Evolutionary conservation across 37 sponge, comb jelly and placozoan genomes (phyloP), one percentile per base, ranked within the genome.

Genomic region (Ephydatia muelleri): DNA sequence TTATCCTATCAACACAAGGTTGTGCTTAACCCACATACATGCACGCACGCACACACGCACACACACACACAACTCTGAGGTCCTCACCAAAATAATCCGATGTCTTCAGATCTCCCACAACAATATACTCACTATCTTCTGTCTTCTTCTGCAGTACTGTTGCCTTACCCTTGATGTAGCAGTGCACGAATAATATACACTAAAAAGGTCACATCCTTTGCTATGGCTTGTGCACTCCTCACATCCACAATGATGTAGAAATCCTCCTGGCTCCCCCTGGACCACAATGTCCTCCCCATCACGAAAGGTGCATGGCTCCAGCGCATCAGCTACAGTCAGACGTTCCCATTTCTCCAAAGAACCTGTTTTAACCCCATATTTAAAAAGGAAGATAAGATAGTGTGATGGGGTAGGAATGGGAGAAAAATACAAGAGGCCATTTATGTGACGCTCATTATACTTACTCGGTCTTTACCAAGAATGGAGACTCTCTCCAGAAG

Each of bases 221-320:
- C 2, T 27, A 13, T 5, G n/a, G n/a, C n/a, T n/a, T n/a, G n/a
- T n/a, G n/a, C 33, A 21, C 3, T n/a, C 12, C 68, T 73, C 81
- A 93, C 97, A 88, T 96, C 97, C 38, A 96, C 90, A 26, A 97
- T 93, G 78, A 97, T 97, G 78, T 88, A 97, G 91, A 97, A 97
- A 68, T 97, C 95, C 67, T 97, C 98, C 98, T 28, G 88, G 69
- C 1, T 94, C 98, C 40, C 98, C 98, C 86, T 97, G 98, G 25
- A 84, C 86, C 65, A 97, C 95, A n/a, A 97, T 89, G 57, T 83
- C 43, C 73, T 94, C 92, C 36, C 95, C 92, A 43, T 91, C 93
- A 64, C 75, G 72, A 49, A 95, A 97, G 25, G 87, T 84, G 57
- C 91, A 90, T 12, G 95, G 86, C 77, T 97, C 98, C 86, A 97